These are phyloP conservation scores for Neoniphon sammara DNA, from an alignment of 2,797 vertebrate species.

Conservation along the genomic window DNA sequence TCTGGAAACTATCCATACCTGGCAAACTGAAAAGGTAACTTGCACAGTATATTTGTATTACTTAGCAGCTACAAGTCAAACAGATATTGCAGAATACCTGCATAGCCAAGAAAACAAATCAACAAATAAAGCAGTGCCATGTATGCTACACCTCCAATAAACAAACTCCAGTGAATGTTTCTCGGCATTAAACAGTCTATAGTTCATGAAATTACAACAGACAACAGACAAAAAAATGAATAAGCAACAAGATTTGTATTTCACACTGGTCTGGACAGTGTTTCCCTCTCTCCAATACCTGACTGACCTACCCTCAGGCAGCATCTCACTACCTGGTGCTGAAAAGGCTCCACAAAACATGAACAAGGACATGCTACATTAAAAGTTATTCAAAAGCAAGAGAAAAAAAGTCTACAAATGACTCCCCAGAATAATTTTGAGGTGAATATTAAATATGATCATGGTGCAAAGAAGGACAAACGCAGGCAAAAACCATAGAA, in stretches of 20 bases:
- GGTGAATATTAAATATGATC: neutral
- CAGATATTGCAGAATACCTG: too few species aligned
- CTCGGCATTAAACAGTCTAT: neutral
- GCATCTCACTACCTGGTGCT: neutral
- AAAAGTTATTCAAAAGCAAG: neutral
- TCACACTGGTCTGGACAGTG: neutral
- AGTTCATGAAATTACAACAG: neutral
- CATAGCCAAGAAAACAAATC: too few species aligned
- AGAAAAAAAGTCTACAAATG: neutral
- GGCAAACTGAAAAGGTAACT: neutral
- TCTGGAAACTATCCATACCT: neutral
- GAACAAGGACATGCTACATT: neutral
- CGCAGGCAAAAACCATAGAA: neutral
- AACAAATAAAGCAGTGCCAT: too few species aligned
- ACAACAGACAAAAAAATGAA: neutral
- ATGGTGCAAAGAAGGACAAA: neutral
- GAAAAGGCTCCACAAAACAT: slow-evolving; percentile 9
- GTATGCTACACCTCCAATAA: neutral
- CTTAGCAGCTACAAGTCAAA: too few species aligned
- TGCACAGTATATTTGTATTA: neutral
- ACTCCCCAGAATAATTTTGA: neutral
- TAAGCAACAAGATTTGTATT: neutral
- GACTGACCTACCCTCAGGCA: neutral
- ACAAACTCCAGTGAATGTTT: neutral
- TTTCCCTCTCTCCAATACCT: neutral